Conservation (phyloP, 1,140 invertebrate species). For the Neelides sp. region DNA sequence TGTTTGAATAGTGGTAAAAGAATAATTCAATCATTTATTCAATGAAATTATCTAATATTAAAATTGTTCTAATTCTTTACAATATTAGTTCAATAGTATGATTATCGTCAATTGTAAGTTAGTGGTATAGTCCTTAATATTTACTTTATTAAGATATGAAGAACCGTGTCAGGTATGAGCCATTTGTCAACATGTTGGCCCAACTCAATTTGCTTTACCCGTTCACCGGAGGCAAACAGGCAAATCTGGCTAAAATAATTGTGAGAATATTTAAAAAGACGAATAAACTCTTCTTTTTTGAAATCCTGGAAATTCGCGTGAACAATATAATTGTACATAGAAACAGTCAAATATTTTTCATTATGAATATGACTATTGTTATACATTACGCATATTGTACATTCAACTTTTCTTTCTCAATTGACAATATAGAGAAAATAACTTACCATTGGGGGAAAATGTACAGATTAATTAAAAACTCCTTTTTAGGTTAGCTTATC, state of each 20-base stretch:
- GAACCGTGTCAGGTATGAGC: conserved; percentile 2
- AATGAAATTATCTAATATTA: too few species aligned
- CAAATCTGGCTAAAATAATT: conserved; percentile 11
- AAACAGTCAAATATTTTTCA: background rate
- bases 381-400: background rate
- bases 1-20: conserved; percentile 11
- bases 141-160: background rate
- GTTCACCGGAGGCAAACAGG: too few species aligned
- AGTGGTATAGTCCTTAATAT: background rate
- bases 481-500: conserved; percentile 9
- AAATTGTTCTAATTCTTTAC: too few species aligned
- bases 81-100: too few species aligned
- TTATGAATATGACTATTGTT: background rate
- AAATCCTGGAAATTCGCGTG: conserved; percentile 3
- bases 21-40: too few species aligned
- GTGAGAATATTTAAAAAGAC: conserved; percentile 8
- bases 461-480: background rate
- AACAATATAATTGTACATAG: conserved; percentile 8
- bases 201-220: background rate
- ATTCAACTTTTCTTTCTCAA: too few species aligned
- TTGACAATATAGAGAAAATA: too few species aligned
- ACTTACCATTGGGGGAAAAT: too few species aligned
- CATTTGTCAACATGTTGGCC: conserved; percentile 8
- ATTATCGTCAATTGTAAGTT: too few species aligned
- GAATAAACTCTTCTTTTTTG: conserved; percentile 13